phyloP scores from a whole-genome alignment of 1,140 invertebrate species.

The Battus philenor region DNA sequence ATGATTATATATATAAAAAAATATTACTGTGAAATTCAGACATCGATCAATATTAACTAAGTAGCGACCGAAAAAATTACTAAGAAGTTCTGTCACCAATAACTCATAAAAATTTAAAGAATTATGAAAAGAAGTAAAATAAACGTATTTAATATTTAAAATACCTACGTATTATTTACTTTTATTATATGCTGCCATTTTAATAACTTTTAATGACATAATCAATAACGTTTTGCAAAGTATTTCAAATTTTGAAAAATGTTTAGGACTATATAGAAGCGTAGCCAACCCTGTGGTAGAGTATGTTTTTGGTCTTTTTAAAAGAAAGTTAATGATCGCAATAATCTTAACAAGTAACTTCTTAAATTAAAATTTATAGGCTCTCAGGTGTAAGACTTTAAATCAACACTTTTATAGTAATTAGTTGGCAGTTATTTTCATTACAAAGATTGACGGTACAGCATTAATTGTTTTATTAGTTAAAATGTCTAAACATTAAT shows the following conservation, averaged over 20 bases:
- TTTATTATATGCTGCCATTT: too few species aligned
- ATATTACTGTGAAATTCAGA: not conserved
- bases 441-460: not conserved
- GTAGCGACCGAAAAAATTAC: not conserved
- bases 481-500: not conserved
- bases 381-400: too few species aligned
- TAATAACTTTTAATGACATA: too few species aligned
- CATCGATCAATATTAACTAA: not conserved
- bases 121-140: not conserved
- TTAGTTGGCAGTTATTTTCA: not conserved
- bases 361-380: not conserved
- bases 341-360: not conserved
- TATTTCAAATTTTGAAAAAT: too few species aligned
- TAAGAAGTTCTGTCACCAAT: not conserved
- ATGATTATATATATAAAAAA: not conserved
- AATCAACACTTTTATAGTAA: not conserved
- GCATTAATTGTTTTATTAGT: not conserved
- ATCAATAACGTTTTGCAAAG: too few species aligned
- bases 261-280: too few species aligned
- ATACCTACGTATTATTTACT: too few species aligned
- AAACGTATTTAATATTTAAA: too few species aligned
- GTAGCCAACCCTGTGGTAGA: too few species aligned
- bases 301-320: not conserved
- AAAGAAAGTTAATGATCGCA: constrained; percentile 3
- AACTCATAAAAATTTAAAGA: not conserved